Evolutionary conservation across 2,797 vertebrate genomes (phyloP), one percentile per base, ranked within the genome.

Genomic region (Pseudochirops corinnae): DNA sequence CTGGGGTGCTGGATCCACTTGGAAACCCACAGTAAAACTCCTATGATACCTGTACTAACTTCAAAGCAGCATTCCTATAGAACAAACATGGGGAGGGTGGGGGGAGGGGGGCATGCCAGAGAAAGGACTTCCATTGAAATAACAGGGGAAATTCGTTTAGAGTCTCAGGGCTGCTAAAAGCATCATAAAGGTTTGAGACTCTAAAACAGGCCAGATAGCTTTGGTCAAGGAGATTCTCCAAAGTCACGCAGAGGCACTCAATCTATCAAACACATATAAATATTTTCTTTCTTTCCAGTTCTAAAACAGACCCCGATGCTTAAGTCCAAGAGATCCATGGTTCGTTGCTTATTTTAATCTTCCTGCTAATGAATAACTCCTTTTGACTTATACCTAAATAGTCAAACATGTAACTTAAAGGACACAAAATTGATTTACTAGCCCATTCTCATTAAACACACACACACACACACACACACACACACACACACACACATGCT

Each of bases 41-140:
- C 39, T 87, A 46, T 24, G 21, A 12, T 50, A 82, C 9, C 39
- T 87, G 39, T 3, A 46, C 21, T 87, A 46, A 21, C 39, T 46
- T 46, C 74, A 87, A 10, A 87, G 21, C 2, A 87, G 21, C 3
- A 87, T 50, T 46, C 18, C 39, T 87, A 87, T 87, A 50, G 39
- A 87, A 26, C 9, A 82, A 82, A 82, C 50, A 46, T 82, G 9
- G 1, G 21, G 21, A 9, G 7, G 2, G 39, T 5, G 0, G 13
- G 62, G 0, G 14, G n/a, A 0, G 39, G 16, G 1, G 1, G 62
- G 0, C 1, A 6, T 74, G 18, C n/a, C 74, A 87, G 39, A 90
- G 31, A 53, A 93, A 94, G 1, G 9, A 87, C 21, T 93, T 93
- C 55, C n/a, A 92, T 52, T 92, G 39, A 90, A 95, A 92, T n/a